Evolutionary conservation across 2,113 vertebrate species (phyloP).

Genomic region (Nycticorax nycticorax): DNA sequence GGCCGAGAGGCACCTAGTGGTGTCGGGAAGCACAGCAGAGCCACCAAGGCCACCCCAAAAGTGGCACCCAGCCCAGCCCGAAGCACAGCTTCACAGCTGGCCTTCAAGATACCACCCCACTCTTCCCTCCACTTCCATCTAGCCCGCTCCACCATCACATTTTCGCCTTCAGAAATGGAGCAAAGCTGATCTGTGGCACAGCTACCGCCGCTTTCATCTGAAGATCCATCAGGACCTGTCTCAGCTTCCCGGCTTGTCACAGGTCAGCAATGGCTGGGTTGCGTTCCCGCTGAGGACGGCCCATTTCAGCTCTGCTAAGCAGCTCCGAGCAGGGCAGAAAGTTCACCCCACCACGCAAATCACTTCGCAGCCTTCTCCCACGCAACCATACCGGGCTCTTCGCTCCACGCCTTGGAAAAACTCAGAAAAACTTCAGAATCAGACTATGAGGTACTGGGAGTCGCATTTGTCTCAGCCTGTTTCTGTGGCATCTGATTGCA

Average conservation of each 20-base stretch:
- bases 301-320: not conserved
- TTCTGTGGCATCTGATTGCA: not conserved
- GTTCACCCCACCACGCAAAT: too few relatives aligned
- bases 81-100: not conserved
- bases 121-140: not conserved
- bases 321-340: not conserved
- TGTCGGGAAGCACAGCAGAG: conserved; percentile 33
- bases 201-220: fast-evolving
- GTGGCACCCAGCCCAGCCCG: not conserved
- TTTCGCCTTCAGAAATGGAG: not conserved
- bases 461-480: fast-evolving
- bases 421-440: not conserved
- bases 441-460: fast-evolving
- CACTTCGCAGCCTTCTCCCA: not conserved
- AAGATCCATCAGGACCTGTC: fast-evolving
- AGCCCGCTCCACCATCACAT: fast-evolving
- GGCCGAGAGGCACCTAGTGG: conserved; percentile 55
- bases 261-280: not conserved
- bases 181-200: fast-evolving
- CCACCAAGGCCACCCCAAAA: conserved; percentile 44
- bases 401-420: not conserved
- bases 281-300: fast-evolving
- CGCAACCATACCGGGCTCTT: fast-evolving
- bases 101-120: not conserved
- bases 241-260: fast-evolving